Conservation (phyloP, 2,797 vertebrate species). For the Gallinago nigripennis region DNA sequence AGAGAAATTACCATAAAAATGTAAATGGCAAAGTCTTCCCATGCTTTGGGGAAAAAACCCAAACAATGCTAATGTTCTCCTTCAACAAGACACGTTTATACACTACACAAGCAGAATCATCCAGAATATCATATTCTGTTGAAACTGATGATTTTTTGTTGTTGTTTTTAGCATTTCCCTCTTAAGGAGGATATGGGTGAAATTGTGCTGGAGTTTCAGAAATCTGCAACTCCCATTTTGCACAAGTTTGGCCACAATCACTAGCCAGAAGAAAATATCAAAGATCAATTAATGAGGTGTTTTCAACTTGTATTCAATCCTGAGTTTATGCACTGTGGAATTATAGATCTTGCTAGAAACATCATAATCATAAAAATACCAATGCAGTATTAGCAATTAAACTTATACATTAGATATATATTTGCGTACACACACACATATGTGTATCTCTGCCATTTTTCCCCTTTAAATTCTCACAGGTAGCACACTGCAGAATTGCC, state of each 20-base stretch:
- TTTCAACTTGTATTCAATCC: background rate
- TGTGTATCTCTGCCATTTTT: background rate
- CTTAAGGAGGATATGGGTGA: background rate
- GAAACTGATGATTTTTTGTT: background rate
- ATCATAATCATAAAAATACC: background rate
- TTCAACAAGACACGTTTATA: background rate
- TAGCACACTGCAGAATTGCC: background rate
- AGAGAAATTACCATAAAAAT: background rate
- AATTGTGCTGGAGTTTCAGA: background rate
- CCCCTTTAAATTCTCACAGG: background rate
- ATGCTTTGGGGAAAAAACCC: background rate
- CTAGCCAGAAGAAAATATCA: background rate
- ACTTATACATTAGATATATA: background rate
- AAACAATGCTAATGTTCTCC: background rate
- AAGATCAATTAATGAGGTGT: background rate
- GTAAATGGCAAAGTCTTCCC: background rate
- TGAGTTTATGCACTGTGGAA: background rate
- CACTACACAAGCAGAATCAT: background rate
- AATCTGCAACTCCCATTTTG: background rate
- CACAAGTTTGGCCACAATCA: background rate
- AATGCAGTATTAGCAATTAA: background rate
- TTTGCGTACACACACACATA: background rate
- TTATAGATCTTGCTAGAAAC: no score
- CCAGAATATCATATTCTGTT: background rate
- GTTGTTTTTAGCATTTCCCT: background rate